phyloP scores from a whole-genome alignment of 1,140 invertebrate species.

The Cydia splendana region DNA sequence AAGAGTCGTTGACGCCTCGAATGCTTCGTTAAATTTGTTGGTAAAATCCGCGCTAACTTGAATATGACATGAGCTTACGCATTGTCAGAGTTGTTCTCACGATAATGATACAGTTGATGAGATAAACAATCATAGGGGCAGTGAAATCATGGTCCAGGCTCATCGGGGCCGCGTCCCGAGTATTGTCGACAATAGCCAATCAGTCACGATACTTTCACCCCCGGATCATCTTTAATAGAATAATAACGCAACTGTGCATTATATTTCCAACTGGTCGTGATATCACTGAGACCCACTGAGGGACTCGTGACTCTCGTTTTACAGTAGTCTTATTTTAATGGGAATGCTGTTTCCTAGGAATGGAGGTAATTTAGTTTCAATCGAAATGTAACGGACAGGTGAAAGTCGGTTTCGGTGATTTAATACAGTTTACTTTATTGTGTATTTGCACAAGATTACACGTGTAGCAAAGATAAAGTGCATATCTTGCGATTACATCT shows the following conservation, averaged over 20 bases:
- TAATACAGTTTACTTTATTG: conserved; percentile 35
- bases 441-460: conserved; percentile 42
- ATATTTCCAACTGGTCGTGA: conserved; percentile 70
- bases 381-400: conserved; percentile 62
- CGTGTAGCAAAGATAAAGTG: conserved; percentile 57
- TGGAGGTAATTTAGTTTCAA: conserved; percentile 60
- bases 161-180: conserved; percentile 55
- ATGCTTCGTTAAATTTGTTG: conserved; percentile 18
- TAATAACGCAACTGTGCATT: conserved; percentile 63
- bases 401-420: conserved; percentile 53
- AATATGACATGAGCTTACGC: conserved; percentile 60
- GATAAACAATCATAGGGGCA: conserved; percentile 58
- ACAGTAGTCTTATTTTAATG: conserved; percentile 68
- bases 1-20: conserved; percentile 1
- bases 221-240: conserved; percentile 64
- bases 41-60: conserved; percentile 50
- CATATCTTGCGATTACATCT: conserved; percentile 34
- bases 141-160: conserved; percentile 72
- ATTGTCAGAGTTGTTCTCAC: conserved; percentile 52
- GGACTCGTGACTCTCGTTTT: conserved; percentile 72
- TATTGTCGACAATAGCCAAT: conserved; percentile 66
- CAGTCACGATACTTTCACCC: conserved; percentile 71
- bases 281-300: conserved; percentile 63
- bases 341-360: conserved; percentile 61
- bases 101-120: conserved; percentile 62